phyloP scores from a whole-genome alignment of 2,797 vertebrate species.

The Chelidonichthys spinosus region DNA sequence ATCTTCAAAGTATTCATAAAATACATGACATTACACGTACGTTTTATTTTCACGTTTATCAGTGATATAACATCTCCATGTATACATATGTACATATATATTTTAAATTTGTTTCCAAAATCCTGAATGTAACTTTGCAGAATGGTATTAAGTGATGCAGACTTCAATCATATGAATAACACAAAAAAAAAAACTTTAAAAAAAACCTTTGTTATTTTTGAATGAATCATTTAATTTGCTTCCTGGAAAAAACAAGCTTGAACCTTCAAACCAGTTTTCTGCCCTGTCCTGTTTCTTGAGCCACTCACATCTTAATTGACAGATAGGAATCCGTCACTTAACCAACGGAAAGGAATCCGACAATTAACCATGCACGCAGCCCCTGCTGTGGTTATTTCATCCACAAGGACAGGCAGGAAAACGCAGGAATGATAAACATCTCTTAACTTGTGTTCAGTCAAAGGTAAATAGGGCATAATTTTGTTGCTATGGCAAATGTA shows the following conservation, averaged over 20 bases:
- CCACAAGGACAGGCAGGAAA: conserved; percentile 31
- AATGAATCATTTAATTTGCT: not conserved
- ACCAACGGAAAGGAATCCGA: conserved; percentile 34
- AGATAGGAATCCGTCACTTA: conserved; percentile 44
- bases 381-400: conserved; percentile 41
- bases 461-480: conserved; percentile 42
- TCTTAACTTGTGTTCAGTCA: conserved; percentile 42
- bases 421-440: conserved; percentile 42
- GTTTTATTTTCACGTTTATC: not conserved
- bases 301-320: conserved; percentile 40
- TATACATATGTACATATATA: not conserved
- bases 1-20: not conserved
- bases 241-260: not conserved
- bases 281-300: conserved; percentile 13
- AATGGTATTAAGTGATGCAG: too few relatives aligned
- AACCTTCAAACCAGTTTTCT: not conserved
- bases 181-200: not conserved
- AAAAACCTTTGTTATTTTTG: not conserved
- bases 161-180: not conserved
- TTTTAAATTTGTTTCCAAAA: too few relatives aligned
- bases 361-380: conserved; percentile 27
- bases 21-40: not conserved
- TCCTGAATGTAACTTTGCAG: not conserved
- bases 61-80: not conserved
- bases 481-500: conserved; percentile 51